Evolutionary conservation across 2,113 vertebrate genomes (phyloP), one percentile per base, ranked within the genome.

Genomic region (Dicaeum eximium): DNA sequence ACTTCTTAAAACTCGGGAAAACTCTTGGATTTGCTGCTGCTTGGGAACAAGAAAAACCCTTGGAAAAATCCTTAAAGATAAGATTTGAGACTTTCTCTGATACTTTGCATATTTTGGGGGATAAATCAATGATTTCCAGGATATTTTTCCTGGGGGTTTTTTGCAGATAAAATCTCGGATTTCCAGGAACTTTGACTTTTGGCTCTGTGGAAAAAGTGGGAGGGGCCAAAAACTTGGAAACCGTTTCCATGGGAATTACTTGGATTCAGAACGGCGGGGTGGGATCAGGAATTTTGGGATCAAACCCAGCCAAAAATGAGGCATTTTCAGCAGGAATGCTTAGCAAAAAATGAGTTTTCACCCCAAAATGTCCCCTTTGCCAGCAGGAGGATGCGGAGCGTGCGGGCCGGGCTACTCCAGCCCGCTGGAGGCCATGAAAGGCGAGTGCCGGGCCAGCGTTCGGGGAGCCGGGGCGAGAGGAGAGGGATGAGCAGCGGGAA

Each of bases 351-450:
- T 6, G 35, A 33, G 16, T 7, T 40, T 33, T 23, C 37, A 42
- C 18, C 4, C 4, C 35, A 54, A 54, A 65, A 7, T 4, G 23
- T 15, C 33, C 31, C n/a, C 30, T n/a, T 19, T 69, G n/a, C 30
- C 90, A 54, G 80, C 87, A 98, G 99, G 98, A 6, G 96, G 93
- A 35, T 99, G 99, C 20, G 97, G 92, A 70, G 91, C 95, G 2
- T 99, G 99, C 78, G 99, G 99, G 37, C 99, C 99, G 0, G 99
- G 99, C 61, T 99, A 99, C 77, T 57, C 97, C 24, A 98, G 95
- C 21, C 99, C 99, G 3, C 92, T 97, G 92, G 98, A 99, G 2
- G 99, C 99, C 94, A 99, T 99, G 99, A 99, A 98, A 96, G 99
- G 99, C 98, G 92, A 97, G 96, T 75, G 20, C 16, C 5, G 10